Conservation (phyloP, 2,113 vertebrate species). For the Laterallus jamaicensis region DNA sequence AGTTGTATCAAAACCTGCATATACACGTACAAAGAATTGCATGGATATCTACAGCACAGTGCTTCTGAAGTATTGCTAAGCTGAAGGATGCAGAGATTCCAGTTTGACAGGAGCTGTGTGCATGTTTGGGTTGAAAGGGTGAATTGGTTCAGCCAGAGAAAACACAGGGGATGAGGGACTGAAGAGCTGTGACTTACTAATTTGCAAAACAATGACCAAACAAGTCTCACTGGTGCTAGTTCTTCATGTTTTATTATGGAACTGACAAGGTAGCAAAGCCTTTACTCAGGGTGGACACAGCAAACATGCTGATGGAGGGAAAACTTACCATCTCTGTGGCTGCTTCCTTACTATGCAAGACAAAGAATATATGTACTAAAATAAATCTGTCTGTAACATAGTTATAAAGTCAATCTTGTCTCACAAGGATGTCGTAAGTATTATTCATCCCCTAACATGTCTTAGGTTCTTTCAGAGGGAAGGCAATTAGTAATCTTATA, state of each 20-base stretch:
- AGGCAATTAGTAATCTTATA: not conserved
- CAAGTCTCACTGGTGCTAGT: not conserved
- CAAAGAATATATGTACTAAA: not conserved
- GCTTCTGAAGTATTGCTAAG: not conserved
- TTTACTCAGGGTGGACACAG: not conserved
- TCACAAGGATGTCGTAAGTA: not conserved
- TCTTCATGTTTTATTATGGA: not conserved
- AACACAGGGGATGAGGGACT: not conserved
- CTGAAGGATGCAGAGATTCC: not conserved
- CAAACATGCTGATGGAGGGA: not conserved
- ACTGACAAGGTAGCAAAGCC: not conserved
- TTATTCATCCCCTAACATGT: not conserved
- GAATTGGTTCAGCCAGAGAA: not conserved
- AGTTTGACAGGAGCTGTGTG: not conserved
- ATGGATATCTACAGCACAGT: not conserved
- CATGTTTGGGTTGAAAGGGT: not conserved
- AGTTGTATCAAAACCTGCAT: not conserved
- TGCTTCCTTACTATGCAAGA: accelerated
- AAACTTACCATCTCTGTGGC: not conserved
- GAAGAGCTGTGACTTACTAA: not conserved
- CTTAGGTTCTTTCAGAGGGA: not conserved
- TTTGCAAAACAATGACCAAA: not conserved
- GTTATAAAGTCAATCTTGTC: not conserved
- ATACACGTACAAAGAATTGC: not conserved
- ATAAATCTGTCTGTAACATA: not conserved